phyloP scores from a whole-genome alignment of 35 echinoderm and acorn worm genomes.

The Apostichopus japonicus region DNA sequence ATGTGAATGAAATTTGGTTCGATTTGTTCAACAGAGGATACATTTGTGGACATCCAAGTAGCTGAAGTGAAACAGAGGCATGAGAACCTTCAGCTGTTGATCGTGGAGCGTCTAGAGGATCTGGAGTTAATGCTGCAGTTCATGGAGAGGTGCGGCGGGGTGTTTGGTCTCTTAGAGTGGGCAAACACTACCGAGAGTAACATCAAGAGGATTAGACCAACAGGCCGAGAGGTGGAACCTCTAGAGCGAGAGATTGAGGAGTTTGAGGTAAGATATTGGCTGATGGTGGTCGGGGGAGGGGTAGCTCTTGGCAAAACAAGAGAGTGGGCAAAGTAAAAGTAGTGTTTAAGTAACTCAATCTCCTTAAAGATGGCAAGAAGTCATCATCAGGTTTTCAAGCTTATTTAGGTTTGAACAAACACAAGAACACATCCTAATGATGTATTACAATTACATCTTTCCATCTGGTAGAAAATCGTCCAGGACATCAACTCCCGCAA shows the following conservation, averaged over 20 bases:
- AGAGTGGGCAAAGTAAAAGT: background rate
- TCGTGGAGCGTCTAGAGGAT: slow-evolving; percentile 78
- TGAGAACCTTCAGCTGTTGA: slow-evolving; percentile 57
- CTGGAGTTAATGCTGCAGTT: slow-evolving; percentile 90
- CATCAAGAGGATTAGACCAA: slow-evolving; percentile 71
- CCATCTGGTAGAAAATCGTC: slow-evolving; percentile 48
- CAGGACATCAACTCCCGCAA: slow-evolving; percentile 77
- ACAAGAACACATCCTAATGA: background rate
- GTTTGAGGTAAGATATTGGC: slow-evolving; percentile 45
- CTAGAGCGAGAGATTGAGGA: slow-evolving; percentile 81
- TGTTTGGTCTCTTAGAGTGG: slow-evolving; percentile 80
- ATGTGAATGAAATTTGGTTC: background rate
- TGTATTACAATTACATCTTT: background rate
- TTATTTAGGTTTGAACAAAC: background rate
- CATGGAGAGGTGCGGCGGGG: slow-evolving; percentile 86
- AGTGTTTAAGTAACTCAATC: background rate
- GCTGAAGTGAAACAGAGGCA: slow-evolving; percentile 80
- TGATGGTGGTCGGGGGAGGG: background rate
- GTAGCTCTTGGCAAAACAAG: background rate
- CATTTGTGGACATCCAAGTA: slow-evolving; percentile 81
- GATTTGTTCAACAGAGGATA: slow-evolving; percentile 73
- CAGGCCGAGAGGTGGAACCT: slow-evolving; percentile 69
- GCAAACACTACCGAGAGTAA: slow-evolving; percentile 75
- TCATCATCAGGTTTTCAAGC: background rate
- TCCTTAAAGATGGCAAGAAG: no score